These are phyloP conservation scores for Torymus auratus DNA, from an alignment of 2,888 invertebrate genomes.

Conservation along the genomic window DNA sequence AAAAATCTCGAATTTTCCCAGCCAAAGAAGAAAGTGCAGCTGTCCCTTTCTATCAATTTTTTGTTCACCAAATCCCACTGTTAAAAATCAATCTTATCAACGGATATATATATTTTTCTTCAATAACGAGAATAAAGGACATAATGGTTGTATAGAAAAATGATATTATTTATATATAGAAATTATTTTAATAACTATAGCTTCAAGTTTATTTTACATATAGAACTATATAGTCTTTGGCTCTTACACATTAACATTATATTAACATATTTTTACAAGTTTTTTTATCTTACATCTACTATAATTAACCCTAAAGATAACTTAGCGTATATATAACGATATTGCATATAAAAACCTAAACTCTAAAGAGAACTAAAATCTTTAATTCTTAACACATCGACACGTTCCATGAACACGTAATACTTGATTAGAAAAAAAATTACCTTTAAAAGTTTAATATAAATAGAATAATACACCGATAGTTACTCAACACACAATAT, in stretches of 20 bases:
- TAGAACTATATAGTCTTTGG: conserved; percentile 40
- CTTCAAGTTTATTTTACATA: conserved; percentile 41
- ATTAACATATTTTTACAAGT: conserved; percentile 36
- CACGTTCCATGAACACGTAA: background rate
- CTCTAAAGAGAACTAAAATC: no score
- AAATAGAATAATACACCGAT: background rate
- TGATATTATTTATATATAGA: conserved; percentile 17
- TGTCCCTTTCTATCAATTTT: conserved; percentile 7
- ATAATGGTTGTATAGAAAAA: background rate
- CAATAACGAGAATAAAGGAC: no score
- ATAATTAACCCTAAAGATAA: no score
- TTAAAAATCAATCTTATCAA: no score
- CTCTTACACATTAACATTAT: conserved; percentile 19
- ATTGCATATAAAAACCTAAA: no score
- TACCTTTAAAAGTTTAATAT: background rate
- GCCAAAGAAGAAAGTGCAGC: conserved; percentile 57
- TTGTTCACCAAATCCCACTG: background rate
- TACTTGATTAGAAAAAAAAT: conserved; percentile 7
- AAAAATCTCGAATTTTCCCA: conserved; percentile 62
- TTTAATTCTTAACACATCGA: background rate
- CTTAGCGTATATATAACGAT: no score
- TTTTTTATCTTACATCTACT: no score
- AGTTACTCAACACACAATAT: conserved; percentile 17
- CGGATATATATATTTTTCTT: no score
- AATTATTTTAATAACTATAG: conserved; percentile 39